Evolutionary conservation across 2,888 invertebrate genomes (phyloP).

Genomic region (Aspidiotus destructor): DNA sequence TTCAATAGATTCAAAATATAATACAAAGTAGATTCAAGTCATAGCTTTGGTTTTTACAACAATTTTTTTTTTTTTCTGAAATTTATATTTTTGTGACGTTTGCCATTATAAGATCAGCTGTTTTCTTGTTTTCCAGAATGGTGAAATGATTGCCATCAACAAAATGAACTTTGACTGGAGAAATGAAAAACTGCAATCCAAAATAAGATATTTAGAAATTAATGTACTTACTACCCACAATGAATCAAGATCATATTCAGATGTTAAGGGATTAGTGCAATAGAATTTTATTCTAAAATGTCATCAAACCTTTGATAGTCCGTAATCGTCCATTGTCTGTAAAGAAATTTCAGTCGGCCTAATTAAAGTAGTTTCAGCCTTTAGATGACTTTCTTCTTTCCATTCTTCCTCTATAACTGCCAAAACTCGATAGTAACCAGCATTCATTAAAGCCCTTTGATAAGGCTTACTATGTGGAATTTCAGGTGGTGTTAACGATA

Average conservation of each 20-base stretch:
- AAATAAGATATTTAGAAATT: not conserved
- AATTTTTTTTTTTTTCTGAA: too few relatives aligned
- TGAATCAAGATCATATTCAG: too few relatives aligned
- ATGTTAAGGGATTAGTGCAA: too few relatives aligned
- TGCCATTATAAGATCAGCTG: conserved; percentile 54
- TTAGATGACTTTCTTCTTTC: conserved; percentile 42
- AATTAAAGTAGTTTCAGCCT: conserved; percentile 52
- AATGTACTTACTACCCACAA: too few relatives aligned
- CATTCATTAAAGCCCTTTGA: conserved; percentile 42
- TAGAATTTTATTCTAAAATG: too few relatives aligned
- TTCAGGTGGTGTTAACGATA: conserved; percentile 40
- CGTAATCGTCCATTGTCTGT: conserved; percentile 56
- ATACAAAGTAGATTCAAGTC: too few relatives aligned
- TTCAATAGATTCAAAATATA: too few relatives aligned
- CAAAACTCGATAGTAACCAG: conserved; percentile 49
- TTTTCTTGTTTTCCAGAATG: conserved; percentile 56
- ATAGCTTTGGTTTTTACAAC: too few relatives aligned
- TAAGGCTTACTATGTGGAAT: conserved; percentile 42
- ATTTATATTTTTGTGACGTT: too few relatives aligned
- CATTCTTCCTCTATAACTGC: conserved; percentile 45
- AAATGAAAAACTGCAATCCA: conserved; percentile 45
- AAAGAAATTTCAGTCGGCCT: conserved; percentile 53
- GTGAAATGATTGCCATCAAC: conserved; percentile 64
- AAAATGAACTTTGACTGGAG: conserved; percentile 50
- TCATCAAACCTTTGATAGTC: conserved; percentile 44